Base-by-base conservation (phyloP, 2,888 invertebrate species). In the Zele albiditarsus region DNA sequence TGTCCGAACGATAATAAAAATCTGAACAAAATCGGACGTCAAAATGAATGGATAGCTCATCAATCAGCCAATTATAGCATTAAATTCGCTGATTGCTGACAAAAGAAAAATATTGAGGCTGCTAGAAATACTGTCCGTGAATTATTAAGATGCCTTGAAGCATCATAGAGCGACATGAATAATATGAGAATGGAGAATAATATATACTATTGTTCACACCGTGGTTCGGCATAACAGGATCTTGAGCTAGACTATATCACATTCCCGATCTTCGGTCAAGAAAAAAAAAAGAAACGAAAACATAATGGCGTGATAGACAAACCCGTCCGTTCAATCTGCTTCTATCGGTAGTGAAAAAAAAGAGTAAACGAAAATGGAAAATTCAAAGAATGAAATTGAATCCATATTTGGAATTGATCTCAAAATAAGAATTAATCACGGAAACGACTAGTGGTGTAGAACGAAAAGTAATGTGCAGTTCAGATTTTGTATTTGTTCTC, bases 401-500 rank as follows among this genome's bases (percentile, higher is more conserved):
- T 20, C 20, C 53, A 20, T 46, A 46, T n/a, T 46, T n/a, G n/a
- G 5, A 46, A n/a, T 46, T n/a, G 3, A 46, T n/a, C n/a, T 46
- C 2, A 46, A 14, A 46, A 46, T 31, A 4, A 31, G 31, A 31
- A 31, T 31, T 8, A 31, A n/a, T 46, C 12, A 46, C 16, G 16
- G n/a, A 46, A n/a, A 46, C n/a, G 25, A 58, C 10, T 25, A 27
- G 4, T 14, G 14, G 20, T 16, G 28, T 46, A 16, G 1, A 31
- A 63, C 6, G 1, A 25, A 33, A 78, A 75, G 79, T 74, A 76
- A 77, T 75, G 77, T 79, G 77, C 77, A 78, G 77, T 78, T 78
- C 76, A 82, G 81, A 79, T 84, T 84, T 84, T 84, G 79, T 84
- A 84, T 82, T 82, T 81, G 82, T 78, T 82, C 80, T 80, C 80